Base-by-base conservation (phyloP, 2,888 invertebrate species). In the Muschampia plurimacula region DNA sequence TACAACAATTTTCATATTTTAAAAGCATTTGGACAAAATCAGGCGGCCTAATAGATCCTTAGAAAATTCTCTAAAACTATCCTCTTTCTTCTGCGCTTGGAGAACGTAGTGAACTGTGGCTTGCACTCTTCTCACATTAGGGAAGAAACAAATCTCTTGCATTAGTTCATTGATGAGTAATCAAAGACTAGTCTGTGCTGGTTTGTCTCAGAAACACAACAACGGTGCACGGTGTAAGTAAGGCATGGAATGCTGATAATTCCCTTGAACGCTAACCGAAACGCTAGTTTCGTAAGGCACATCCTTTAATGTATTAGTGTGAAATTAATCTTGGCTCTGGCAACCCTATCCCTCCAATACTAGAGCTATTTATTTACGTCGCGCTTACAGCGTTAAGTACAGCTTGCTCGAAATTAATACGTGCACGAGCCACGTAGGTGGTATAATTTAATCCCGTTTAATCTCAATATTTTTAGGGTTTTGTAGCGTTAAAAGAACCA, bases 321-420 rank as follows among this genome's bases (percentile, higher is more conserved):
- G 46, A 52, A 64, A 74, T 65, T 69, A 70, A 74, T 67, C 66
- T 69, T 57, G 49, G 52, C 63, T 28, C 59, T 46, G 78, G 67
- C 83, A 86, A 74, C 87, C 88, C 86, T 85, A 72, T 70, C 64
- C 72, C 77, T 75, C 81, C 80, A 80, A 82, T 83, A 82, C 79
- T 71, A 76, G 77, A 78, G 79, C 82, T 86, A 86, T 87, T 87
- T 89, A 88, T 89, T 88, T 87, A 86, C 84, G 78, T 77, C 75
- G 81, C 85, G 81, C 83, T 87, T 84, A 82, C 80, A 79, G 79
- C 82, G 79, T 83, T 87, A 89, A 89, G 86, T 89, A 84, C 86
- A 84, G 83, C 87, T 83, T 86, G 82, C 81, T 79, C 79, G 75
- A 80, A 86, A 87, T 88, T 86, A 86, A 87, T 87, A 82, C 79